Percentiles rank a stretch among this genome's conserved stretches.
These are phyloP conservation scores for Meteorus sp. DNA, from an alignment of 1,140 invertebrate species.

Conservation along the genomic window DNA sequence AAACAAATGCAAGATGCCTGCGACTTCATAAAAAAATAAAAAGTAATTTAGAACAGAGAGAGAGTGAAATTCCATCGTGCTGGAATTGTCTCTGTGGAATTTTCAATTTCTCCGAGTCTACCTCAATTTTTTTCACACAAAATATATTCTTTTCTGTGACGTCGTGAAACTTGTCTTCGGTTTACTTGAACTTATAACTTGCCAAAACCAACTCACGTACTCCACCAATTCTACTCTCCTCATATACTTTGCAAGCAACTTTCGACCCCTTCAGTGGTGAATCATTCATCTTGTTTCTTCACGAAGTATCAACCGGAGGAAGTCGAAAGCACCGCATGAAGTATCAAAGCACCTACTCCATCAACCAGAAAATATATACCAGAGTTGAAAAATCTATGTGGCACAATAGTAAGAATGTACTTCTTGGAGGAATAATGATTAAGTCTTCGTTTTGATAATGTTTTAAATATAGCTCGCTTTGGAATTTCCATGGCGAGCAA, in stretches of 20 bases:
- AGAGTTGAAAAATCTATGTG: no score
- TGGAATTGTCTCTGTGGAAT: slow-evolving; percentile 47
- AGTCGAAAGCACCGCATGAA: no score
- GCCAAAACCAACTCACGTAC: no score
- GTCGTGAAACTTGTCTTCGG: slow-evolving; percentile 50
- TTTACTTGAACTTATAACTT: no score
- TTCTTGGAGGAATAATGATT: slow-evolving; percentile 26
- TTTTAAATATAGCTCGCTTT: slow-evolving; percentile 19
- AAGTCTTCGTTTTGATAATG: slow-evolving; percentile 21
- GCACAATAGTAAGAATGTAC: no score
- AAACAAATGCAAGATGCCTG: not conserved
- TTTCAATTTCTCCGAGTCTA: slow-evolving; percentile 43
- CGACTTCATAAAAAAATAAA: slow-evolving; percentile 8
- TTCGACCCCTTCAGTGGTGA: no score
- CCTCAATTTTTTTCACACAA: slow-evolving; percentile 23
- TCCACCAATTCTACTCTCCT: no score
- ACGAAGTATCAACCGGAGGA: slow-evolving; percentile 19
- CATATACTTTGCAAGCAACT: no score
- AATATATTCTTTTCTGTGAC: slow-evolving; percentile 42
- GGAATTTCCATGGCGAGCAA: slow-evolving; percentile 2
- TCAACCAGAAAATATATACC: no score
- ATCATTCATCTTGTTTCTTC: slow-evolving; percentile 47
- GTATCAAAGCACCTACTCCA: no score
- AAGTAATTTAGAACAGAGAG: slow-evolving; percentile 23
- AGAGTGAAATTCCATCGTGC: slow-evolving; percentile 43